phyloP scores from a whole-genome alignment of 2,888 invertebrate species.

The Plusia festucae region DNA sequence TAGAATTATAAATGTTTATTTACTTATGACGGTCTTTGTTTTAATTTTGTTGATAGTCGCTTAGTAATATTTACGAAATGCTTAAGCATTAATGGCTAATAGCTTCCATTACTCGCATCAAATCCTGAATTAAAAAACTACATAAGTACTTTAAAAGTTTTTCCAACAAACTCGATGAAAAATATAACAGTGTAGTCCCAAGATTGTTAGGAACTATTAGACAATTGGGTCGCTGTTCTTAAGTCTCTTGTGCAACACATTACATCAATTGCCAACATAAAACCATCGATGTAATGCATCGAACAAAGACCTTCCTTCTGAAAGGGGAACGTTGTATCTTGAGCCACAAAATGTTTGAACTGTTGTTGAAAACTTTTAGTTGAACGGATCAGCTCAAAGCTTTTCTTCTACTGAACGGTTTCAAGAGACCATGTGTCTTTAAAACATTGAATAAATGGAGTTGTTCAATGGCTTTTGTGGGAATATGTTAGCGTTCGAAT shows the following conservation, averaged over 20 bases:
- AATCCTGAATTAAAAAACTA: too few relatives aligned
- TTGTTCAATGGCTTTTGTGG: conserved; percentile 66
- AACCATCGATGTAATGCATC: conserved; percentile 73
- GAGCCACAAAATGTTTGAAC: conserved; percentile 86
- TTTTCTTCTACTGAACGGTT: conserved; percentile 75
- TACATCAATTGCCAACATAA: conserved; percentile 56
- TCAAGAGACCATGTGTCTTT: conserved; percentile 76
- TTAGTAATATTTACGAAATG: not conserved
- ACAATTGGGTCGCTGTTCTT: conserved; percentile 21
- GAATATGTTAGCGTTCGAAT: conserved; percentile 60
- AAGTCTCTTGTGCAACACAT: conserved; percentile 32
- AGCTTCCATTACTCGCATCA: too few relatives aligned
- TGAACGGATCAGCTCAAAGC: conserved; percentile 75
- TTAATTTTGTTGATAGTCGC: conserved; percentile 5
- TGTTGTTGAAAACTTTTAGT: conserved; percentile 88
- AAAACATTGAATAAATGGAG: conserved; percentile 79
- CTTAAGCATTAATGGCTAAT: not conserved
- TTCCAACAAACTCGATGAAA: too few relatives aligned
- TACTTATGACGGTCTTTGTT: conserved; percentile 16
- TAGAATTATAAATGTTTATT: conserved; percentile 41
- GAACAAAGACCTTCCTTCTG: conserved; percentile 70
- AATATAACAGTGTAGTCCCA: not conserved
- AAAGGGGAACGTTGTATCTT: conserved; percentile 85
- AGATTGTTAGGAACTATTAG: conserved; percentile 30
- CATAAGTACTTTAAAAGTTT: too few relatives aligned